Base-by-base conservation (phyloP, 2,113 vertebrate genomes). In the Nymphicus hollandicus region DNA sequence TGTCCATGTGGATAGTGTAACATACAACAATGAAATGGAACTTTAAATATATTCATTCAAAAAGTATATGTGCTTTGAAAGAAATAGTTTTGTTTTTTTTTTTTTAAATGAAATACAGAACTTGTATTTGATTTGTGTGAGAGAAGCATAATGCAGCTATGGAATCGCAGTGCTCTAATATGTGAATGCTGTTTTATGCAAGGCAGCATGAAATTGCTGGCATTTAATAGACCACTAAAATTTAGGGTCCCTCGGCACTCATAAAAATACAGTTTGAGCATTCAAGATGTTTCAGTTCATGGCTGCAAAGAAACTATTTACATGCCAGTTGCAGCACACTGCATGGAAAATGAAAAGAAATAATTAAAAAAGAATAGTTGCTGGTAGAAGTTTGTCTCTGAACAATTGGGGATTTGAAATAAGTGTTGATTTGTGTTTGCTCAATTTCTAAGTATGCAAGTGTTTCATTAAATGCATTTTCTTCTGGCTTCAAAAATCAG, bases 211-310 rank as follows among this genome's bases (percentile, higher is more conserved):
- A 98, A 98, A 98, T 98, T 98, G 98, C 98, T 98, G 98, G 98
- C 98, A 98, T 98, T 98, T 98, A 98, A 98, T 98, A 98, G 98
- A 98, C 98, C 98, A 98, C 98, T 98, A 98, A 98, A 98, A 98
- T 98, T 98, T 98, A 98, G 97, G 96, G 98, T 98, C 98, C 98
- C 98, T 95, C 4, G 97, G 96, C 97, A 97, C 97, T 98, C 98
- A 97, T 98, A 98, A 98, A 98, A 98, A 97, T 98, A 98, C 98
- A 98, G 98, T 98, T 98, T 98, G 97, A 97, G 98, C 98, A 98
- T 98, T 98, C 98, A 98, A 96, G 97, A 98, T 98, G 97, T 98
- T 98, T 98, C 97, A 93, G 89, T 97, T 97, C 97, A 93, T 7
- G 91, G 96, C 7, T 37, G 98, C 97, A 98, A 97, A 98, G 98